Percentiles rank a stretch among this genome's conserved stretches.
Conservation (phyloP, 1,140 invertebrate genomes). For the Nasonia longicornis region DNA sequence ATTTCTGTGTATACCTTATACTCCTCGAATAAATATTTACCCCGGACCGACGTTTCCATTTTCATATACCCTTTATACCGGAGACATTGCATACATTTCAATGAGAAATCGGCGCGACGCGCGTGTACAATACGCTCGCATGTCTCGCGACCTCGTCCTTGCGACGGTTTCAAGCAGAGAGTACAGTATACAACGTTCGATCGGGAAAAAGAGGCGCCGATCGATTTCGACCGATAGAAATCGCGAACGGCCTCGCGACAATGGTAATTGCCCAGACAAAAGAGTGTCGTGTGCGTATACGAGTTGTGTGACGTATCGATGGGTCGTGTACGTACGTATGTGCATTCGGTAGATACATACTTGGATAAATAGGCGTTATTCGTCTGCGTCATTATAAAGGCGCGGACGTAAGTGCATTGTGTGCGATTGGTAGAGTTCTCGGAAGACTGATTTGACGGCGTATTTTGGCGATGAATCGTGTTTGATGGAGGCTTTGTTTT, state of each 20-base stretch:
- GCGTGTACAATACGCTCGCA: neutral
- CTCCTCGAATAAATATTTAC: conserved; percentile 3
- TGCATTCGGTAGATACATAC: neutral
- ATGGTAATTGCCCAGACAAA: neutral
- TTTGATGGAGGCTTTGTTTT: too few relatives aligned
- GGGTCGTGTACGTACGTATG: neutral
- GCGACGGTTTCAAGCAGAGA: conserved; percentile 11
- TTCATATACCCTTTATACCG: neutral
- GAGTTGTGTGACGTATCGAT: neutral
- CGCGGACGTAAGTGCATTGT: neutral
- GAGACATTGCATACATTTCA: neutral
- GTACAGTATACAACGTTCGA: neutral
- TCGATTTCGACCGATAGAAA: conserved; percentile 11
- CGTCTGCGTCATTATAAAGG: neutral
- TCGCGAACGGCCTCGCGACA: conserved; percentile 17
- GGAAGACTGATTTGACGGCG: too few relatives aligned
- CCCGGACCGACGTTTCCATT: too few relatives aligned
- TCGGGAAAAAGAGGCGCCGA: neutral
- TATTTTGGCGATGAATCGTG: too few relatives aligned
- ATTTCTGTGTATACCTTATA: neutral
- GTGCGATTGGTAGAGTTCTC: neutral
- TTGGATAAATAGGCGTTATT: too few relatives aligned
- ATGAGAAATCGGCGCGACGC: neutral
- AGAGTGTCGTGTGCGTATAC: neutral
- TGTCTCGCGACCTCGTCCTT: conserved; percentile 26